phyloP scores from a whole-genome alignment of 2,888 invertebrate genomes.

The Drosophila vallismaia region DNA sequence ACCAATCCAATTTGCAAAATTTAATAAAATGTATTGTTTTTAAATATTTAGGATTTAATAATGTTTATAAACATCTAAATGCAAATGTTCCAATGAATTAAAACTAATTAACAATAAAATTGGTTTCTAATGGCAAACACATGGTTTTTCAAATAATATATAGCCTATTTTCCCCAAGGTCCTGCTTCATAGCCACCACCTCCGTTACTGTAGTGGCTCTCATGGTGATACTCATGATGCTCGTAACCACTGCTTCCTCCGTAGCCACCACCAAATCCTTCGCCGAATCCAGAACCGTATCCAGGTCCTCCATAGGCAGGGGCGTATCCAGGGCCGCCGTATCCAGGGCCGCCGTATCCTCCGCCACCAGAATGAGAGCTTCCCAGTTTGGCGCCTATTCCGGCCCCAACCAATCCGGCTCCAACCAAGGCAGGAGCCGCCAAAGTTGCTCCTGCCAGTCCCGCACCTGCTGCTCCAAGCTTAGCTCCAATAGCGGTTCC shows the following conservation, averaged over 20 bases:
- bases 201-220: conserved; percentile 64
- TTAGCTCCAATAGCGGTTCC: conserved; percentile 36
- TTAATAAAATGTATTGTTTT: background rate
- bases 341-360: conserved; percentile 42
- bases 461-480: conserved; percentile 24
- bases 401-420: background rate
- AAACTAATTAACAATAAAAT: conserved; percentile 62
- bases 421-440: background rate
- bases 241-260: conserved; percentile 61
- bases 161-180: conserved; percentile 61
- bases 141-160: conserved; percentile 8
- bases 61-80: background rate
- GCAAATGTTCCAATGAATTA: conserved; percentile 44
- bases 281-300: conserved; percentile 21
- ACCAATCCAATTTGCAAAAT: too few species aligned
- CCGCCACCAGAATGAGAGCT: conserved; percentile 43
- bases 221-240: conserved; percentile 69
- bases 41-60: conserved; percentile 16
- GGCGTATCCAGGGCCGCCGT: conserved; percentile 41
- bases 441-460: conserved; percentile 9
- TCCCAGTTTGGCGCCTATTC: background rate
- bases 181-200: conserved; percentile 54
- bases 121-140: conserved; percentile 36
- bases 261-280: conserved; percentile 48
- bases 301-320: conserved; percentile 55